Conservation (phyloP, 2,888 invertebrate species). For the Amphipoea oculea region DNA sequence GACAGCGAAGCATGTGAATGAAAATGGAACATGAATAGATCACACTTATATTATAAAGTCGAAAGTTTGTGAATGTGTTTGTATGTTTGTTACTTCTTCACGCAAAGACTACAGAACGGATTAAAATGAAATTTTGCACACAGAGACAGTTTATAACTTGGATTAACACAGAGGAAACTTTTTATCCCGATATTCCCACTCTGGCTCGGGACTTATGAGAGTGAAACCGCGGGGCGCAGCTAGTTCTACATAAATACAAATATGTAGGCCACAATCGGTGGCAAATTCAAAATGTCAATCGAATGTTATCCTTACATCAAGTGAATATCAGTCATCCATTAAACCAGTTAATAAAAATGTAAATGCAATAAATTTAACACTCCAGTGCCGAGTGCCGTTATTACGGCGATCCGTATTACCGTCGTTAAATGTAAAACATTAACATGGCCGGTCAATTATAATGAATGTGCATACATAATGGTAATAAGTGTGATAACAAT, state of each 20-base stretch:
- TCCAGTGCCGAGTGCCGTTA: constrained; percentile 34
- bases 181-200: too few relatives aligned
- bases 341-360: constrained; percentile 54
- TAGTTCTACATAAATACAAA: not conserved
- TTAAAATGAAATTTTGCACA: too few relatives aligned
- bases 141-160: too few relatives aligned
- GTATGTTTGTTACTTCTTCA: too few relatives aligned
- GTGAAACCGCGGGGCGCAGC: too few relatives aligned
- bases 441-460: constrained; percentile 15
- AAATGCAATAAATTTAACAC: constrained; percentile 51
- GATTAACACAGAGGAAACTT: too few relatives aligned
- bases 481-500: not conserved
- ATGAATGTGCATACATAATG: constrained; percentile 11
- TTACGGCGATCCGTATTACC: constrained; percentile 34
- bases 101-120: too few relatives aligned
- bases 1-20: not conserved
- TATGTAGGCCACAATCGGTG: not conserved
- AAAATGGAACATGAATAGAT: not conserved
- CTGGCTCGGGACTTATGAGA: too few relatives aligned
- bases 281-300: constrained; percentile 19
- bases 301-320: constrained; percentile 17
- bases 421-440: constrained; percentile 24
- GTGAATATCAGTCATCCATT: constrained; percentile 35
- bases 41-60: too few relatives aligned
- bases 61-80: too few relatives aligned